Evolutionary conservation across 2,888 invertebrate genomes (phyloP), one percentile per base, ranked within the genome.

Genomic region (Alentia gelatinosa): DNA sequence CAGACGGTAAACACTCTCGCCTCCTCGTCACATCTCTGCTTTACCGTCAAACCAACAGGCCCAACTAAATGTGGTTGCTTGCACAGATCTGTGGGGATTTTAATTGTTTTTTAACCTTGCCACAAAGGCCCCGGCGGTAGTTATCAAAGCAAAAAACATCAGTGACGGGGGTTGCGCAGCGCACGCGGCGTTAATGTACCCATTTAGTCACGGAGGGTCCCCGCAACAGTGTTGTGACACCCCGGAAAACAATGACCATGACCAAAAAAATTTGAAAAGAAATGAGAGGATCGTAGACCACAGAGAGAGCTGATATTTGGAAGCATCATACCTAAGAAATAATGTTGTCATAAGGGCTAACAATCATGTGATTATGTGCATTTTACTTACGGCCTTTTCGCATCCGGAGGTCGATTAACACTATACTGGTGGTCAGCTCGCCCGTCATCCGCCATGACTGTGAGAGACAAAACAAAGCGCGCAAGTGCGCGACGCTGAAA

Each of bases 371-470:
- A 50, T 7, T 47, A 26, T 86, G 7, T n/a, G 35, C 9, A 9
- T 0, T 86, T 47, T 75, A 90, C 90, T 79, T 50, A 90, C 90
- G 75, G 23, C 42, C 47, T 75, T 90, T 90, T 90, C 83, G 90
- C 90, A 90, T 75, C 90, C n/a, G 83, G 47, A 47, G 74, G 30
- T 35, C 75, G 75, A 79, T 90, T 90, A 74, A 74, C 56, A 26
- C 50, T 75, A 83, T 90, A 90, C 90, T 74, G 79, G 42, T 90
- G 90, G 74, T 90, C 90, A 37, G 79, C 68, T 47, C 40, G 37
- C 74, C 90, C 39, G 74, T 90, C 90, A 75, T 90, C 83, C 90
- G 90, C 90, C 90, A 90, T 90, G 90, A 74, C 74, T 90, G 74
- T 74, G 50, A 86, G n/a, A n/a, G 86, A 86, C 86, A 86, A 86